These are phyloP conservation scores for Dromococcyx pavoninus DNA, from an alignment of 2,797 vertebrate genomes.

Conservation along the genomic window DNA sequence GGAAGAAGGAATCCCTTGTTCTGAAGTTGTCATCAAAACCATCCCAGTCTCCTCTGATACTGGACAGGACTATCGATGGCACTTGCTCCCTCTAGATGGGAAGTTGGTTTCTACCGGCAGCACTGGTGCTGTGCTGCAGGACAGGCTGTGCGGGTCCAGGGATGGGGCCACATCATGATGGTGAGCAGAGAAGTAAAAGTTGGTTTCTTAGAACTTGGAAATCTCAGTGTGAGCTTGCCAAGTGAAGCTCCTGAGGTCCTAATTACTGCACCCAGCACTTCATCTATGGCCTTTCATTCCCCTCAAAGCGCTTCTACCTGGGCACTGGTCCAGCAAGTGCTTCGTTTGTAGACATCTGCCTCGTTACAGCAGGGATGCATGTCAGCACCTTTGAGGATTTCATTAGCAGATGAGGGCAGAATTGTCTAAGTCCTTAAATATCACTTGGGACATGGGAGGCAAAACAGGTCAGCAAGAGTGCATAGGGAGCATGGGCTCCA, in stretches of 20 bases:
- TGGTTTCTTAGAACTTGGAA: background rate
- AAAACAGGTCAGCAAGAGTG: background rate
- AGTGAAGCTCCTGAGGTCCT: background rate
- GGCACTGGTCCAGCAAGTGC: background rate
- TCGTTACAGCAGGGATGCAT: accelerated
- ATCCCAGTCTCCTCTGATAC: background rate
- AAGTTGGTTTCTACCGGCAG: background rate
- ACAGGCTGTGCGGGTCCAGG: background rate
- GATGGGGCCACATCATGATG: background rate
- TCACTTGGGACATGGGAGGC: background rate
- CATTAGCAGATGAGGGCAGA: background rate
- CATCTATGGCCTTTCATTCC: background rate
- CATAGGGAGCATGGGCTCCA: background rate
- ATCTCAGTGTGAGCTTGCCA: background rate
- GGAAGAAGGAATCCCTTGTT: background rate
- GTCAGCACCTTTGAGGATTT: background rate
- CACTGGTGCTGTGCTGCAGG: accelerated
- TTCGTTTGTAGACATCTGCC: background rate
- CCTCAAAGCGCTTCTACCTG: background rate
- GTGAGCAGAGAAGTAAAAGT: background rate
- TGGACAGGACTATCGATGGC: accelerated
- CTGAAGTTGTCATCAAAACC: background rate
- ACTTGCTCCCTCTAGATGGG: background rate
- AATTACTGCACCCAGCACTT: slow-evolving; percentile 3
- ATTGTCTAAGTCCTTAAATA: background rate